A percentile compares a stretch with the other conserved stretches of the same genome.
Conservation (phyloP, 30 jellyfish, hydroid and myxozoan genomes). For the Mastigias papua region DNA sequence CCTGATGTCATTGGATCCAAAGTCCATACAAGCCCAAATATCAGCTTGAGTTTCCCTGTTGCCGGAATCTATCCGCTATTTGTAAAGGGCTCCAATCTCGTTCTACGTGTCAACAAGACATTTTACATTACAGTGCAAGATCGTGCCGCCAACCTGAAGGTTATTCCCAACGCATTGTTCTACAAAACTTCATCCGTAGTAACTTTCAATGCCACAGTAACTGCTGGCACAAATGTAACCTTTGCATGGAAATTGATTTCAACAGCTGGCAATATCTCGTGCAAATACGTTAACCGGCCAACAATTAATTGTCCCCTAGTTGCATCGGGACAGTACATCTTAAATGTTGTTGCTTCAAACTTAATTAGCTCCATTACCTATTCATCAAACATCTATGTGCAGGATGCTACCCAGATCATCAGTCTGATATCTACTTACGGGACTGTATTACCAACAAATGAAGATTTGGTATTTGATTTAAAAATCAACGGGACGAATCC, state of each 20-base stretch:
- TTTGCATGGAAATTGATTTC: conserved; percentile 34
- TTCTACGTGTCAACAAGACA: background rate
- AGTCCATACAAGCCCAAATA: background rate
- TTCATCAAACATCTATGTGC: conserved; percentile 15
- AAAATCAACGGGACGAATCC: conserved; percentile 28
- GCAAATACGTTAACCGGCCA: background rate
- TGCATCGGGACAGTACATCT: conserved; percentile 25
- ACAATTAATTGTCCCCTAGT: background rate
- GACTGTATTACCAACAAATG: conserved; percentile 42
- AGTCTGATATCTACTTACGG: background rate
- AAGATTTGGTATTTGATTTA: conserved; percentile 1
- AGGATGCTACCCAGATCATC: conserved; percentile 29
- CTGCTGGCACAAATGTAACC: conserved; percentile 46
- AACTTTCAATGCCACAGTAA: conserved; percentile 2
- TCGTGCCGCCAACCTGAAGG: background rate
- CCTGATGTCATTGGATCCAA: conserved; percentile 15
- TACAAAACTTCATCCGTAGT: background rate
- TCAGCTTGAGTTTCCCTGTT: conserved; percentile 4
- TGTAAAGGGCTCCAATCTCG: conserved; percentile 17
- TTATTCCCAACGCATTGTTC: background rate
- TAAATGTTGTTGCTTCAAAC: conserved; percentile 58
- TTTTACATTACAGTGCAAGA: conserved; percentile 36
- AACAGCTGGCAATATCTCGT: background rate
- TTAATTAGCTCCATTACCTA: conserved; percentile 9
- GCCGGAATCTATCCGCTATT: conserved; percentile 42